Evolutionary conservation across 2,797 vertebrate species (phyloP).

Genomic region (Enteromius treurensis): DNA sequence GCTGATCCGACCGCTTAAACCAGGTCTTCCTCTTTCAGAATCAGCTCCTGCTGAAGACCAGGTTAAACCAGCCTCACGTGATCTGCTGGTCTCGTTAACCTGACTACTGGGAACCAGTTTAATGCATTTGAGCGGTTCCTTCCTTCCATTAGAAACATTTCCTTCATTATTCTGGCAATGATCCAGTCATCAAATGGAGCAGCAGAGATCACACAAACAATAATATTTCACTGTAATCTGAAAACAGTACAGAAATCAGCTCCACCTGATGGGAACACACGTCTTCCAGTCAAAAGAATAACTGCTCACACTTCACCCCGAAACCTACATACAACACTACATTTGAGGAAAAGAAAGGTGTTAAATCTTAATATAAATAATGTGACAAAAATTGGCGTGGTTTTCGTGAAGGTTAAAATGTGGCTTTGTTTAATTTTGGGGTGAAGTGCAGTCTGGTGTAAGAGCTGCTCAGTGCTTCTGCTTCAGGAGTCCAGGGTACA

Average conservation of each 20-base stretch:
- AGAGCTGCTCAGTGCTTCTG: background rate
- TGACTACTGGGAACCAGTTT: background rate
- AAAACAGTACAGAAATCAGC: background rate
- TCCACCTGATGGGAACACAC: background rate
- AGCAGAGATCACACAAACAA: background rate
- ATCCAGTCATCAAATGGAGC: background rate
- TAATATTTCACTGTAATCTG: background rate
- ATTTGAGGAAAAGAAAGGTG: too few relatives aligned
- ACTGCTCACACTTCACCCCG: background rate
- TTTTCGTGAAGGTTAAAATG: background rate
- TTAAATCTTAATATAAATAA: too few relatives aligned
- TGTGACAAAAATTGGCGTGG: too few relatives aligned
- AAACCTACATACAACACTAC: background rate
- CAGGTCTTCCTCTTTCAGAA: conserved; percentile 1
- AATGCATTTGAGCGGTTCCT: background rate
- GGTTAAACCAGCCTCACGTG: background rate
- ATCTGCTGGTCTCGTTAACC: background rate
- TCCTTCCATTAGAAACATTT: background rate
- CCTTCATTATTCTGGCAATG: background rate
- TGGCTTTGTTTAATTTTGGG: background rate
- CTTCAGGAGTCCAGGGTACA: background rate
- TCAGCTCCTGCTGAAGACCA: background rate
- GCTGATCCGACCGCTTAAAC: conserved; percentile 57
- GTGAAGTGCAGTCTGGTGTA: background rate
- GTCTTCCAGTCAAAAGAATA: too few relatives aligned